A percentile compares a stretch with the other conserved stretches of the same genome.
phyloP scores from a whole-genome alignment of 2,797 vertebrate species.

The Neomorphus geoffroyi region DNA sequence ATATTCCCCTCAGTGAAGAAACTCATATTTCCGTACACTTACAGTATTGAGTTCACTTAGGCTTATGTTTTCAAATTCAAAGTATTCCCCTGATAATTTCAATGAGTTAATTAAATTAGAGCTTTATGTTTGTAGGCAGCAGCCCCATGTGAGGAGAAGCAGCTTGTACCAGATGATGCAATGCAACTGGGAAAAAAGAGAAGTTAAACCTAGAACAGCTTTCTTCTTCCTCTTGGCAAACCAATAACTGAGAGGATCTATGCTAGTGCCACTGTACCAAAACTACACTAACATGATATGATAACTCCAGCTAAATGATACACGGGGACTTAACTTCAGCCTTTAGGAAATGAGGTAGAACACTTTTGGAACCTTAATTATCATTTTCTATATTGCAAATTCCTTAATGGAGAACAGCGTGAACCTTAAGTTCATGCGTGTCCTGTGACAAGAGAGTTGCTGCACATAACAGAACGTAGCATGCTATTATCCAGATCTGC shows the following conservation, averaged over 20 bases:
- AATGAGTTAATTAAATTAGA: neutral
- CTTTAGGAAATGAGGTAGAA: neutral
- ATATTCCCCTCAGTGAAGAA: neutral
- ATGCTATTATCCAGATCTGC: neutral
- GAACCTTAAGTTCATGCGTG: fast-evolving
- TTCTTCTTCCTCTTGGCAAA: neutral
- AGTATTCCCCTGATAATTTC: neutral
- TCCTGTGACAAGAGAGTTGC: neutral
- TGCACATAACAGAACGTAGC: neutral
- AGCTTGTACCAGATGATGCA: neutral
- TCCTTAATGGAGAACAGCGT: neutral
- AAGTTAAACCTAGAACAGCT: neutral
- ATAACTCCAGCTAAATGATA: neutral
- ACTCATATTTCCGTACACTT: neutral
- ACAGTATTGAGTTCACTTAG: neutral
- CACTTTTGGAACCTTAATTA: neutral
- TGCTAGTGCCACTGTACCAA: neutral
- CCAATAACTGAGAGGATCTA: neutral
- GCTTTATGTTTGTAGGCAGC: neutral
- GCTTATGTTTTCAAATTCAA: neutral
- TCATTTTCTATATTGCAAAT: neutral
- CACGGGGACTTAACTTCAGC: neutral
- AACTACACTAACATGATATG: neutral
- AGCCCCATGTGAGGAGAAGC: neutral
- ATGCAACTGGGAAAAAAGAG: neutral